Evolutionary conservation across 2,113 vertebrate species (phyloP).

Genomic region (Zingel zingel): DNA sequence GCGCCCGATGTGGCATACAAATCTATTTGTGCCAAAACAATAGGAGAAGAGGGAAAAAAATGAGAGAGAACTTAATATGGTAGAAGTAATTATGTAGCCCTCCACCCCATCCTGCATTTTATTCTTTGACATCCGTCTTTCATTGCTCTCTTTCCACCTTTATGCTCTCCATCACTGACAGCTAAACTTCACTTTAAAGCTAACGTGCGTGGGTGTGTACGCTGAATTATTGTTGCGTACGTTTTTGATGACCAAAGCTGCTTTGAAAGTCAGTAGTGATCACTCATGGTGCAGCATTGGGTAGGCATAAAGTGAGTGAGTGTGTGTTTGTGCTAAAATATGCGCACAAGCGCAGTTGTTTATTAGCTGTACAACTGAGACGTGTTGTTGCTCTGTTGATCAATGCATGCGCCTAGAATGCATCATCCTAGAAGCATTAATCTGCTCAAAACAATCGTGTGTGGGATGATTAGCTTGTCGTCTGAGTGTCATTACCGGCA

Average conservation of each 20-base stretch:
- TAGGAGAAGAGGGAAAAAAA: constrained; percentile 36
- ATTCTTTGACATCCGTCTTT: constrained; percentile 46
- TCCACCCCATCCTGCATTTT: constrained; percentile 21
- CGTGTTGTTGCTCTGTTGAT: constrained; percentile 16
- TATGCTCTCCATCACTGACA: constrained; percentile 59
- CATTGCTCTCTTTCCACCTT: constrained; percentile 26
- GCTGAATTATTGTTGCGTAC: constrained; percentile 33
- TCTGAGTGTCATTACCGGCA: constrained; percentile 31
- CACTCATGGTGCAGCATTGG: constrained; percentile 56
- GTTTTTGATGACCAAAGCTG: constrained; percentile 73
- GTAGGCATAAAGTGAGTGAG: constrained; percentile 24
- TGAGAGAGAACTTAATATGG: constrained; percentile 55
- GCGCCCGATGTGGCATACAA: constrained; percentile 54
- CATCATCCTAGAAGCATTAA: constrained; percentile 31
- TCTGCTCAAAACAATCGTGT: constrained; percentile 18
- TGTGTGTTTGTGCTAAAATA: not conserved
- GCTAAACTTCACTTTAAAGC: constrained; percentile 45
- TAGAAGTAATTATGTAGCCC: constrained; percentile 70
- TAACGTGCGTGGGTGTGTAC: not conserved
- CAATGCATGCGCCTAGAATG: not conserved
- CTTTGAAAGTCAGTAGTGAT: constrained; percentile 66
- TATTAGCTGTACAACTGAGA: not conserved
- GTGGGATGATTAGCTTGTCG: constrained; percentile 29
- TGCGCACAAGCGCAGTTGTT: not conserved
- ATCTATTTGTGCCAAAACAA: constrained; percentile 65